A percentile compares a stretch with the other conserved stretches of the same genome.
Conservation (phyloP, 2,113 vertebrate species). For the Tragelaphus buxtoni region DNA sequence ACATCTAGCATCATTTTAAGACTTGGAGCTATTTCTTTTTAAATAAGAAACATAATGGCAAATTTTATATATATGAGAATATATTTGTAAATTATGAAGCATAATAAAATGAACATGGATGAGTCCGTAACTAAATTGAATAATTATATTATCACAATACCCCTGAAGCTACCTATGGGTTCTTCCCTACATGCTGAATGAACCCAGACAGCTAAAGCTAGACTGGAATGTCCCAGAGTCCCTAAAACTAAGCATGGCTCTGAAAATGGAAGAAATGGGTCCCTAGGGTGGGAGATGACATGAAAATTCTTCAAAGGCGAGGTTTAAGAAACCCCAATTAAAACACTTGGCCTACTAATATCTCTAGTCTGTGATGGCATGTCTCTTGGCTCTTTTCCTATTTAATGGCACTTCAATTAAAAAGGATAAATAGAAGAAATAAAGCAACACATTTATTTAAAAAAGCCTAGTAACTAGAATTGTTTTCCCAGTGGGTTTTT, state of each 20-base stretch:
- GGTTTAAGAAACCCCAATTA: background rate
- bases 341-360: background rate
- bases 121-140: background rate
- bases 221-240: background rate
- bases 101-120: background rate
- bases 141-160: background rate
- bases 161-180: background rate
- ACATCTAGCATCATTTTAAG: background rate
- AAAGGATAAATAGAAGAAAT: background rate
- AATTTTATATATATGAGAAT: background rate
- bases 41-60: background rate
- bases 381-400: background rate
- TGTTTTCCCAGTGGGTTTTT: background rate
- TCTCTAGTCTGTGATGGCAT: background rate
- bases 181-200: background rate
- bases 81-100: background rate
- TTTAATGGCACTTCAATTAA: background rate
- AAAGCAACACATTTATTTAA: background rate
- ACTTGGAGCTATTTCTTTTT: background rate
- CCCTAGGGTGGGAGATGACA: background rate
- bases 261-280: background rate
- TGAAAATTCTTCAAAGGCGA: background rate
- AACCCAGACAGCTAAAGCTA: background rate
- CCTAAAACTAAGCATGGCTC: background rate
- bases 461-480: background rate